phyloP scores from a whole-genome alignment of 2,888 invertebrate genomes.

The Parnassius orleans region DNA sequence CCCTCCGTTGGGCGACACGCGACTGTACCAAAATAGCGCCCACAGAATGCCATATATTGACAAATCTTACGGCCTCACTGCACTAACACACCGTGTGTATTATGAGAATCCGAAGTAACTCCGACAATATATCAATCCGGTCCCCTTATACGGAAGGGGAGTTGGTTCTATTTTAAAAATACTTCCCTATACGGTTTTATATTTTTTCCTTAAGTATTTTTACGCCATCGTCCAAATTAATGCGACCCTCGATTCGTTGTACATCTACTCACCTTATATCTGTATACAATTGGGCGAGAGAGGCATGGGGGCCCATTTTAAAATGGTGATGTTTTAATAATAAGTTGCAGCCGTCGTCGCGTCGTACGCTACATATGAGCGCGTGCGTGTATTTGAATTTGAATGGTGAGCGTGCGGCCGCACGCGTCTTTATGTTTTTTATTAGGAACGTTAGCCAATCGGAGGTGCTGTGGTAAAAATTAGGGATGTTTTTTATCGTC shows the following conservation, averaged over 20 bases:
- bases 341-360: conserved; percentile 65
- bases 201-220: conserved; percentile 76
- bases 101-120: conserved; percentile 79
- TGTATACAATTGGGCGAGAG: conserved; percentile 20
- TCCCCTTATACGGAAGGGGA: conserved; percentile 66
- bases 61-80: conserved; percentile 78
- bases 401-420: conserved; percentile 64
- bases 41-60: conserved; percentile 73
- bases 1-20: conserved; percentile 56
- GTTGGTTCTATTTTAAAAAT: conserved; percentile 74
- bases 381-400: conserved; percentile 72
- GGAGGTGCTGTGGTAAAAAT: conserved; percentile 56
- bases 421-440: conserved; percentile 77
- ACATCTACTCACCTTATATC: conserved; percentile 23
- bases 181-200: conserved; percentile 73
- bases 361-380: conserved; percentile 58
- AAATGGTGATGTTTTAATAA: conserved; percentile 62
- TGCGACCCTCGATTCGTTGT: conserved; percentile 36
- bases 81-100: conserved; percentile 76
- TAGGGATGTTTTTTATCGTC: conserved; percentile 68
- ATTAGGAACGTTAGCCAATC: conserved; percentile 66
- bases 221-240: conserved; percentile 51
- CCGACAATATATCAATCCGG: conserved; percentile 73
- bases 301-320: conserved; percentile 44
- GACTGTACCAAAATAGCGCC: conserved; percentile 72